Percentiles rank a stretch among this genome's conserved stretches.
Evolutionary conservation across 2,797 vertebrate genomes (phyloP).

Genomic region (Pangasius larnaudii): DNA sequence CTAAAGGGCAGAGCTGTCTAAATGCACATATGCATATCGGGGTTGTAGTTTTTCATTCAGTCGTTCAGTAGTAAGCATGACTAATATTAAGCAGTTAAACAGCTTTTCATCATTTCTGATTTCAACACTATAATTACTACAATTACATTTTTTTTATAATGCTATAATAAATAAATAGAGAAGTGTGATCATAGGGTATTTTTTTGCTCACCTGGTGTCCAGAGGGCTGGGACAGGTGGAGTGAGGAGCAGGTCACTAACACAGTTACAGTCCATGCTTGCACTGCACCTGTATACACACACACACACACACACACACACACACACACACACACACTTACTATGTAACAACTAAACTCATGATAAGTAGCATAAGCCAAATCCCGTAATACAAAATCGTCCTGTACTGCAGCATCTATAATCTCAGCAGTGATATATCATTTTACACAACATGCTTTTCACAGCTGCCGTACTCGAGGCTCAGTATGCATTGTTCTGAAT

Average conservation of each 20-base stretch:
- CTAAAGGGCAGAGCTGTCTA: slow-evolving; percentile 61
- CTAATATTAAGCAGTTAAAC: background rate
- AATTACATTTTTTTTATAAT: background rate
- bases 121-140: background rate
- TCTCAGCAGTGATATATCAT: background rate
- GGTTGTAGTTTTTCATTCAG: background rate
- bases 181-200: no score
- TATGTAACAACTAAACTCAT: background rate
- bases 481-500: slow-evolving; percentile 13
- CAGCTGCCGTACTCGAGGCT: background rate
- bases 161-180: background rate
- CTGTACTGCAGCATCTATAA: background rate
- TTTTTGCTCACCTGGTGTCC: slow-evolving; percentile 86
- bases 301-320: background rate
- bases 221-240: slow-evolving; percentile 89
- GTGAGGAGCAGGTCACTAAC: slow-evolving; percentile 90
- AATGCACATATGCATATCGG: slow-evolving; percentile 41
- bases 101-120: background rate
- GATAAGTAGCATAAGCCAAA: background rate
- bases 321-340: slow-evolving; percentile 6
- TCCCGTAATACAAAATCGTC: background rate
- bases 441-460: slow-evolving; percentile 5
- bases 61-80: background rate
- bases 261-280: slow-evolving; percentile 93
- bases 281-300: slow-evolving; percentile 69